phyloP scores from a whole-genome alignment of 2,797 vertebrate genomes.

The Peromyscus nudipes region DNA sequence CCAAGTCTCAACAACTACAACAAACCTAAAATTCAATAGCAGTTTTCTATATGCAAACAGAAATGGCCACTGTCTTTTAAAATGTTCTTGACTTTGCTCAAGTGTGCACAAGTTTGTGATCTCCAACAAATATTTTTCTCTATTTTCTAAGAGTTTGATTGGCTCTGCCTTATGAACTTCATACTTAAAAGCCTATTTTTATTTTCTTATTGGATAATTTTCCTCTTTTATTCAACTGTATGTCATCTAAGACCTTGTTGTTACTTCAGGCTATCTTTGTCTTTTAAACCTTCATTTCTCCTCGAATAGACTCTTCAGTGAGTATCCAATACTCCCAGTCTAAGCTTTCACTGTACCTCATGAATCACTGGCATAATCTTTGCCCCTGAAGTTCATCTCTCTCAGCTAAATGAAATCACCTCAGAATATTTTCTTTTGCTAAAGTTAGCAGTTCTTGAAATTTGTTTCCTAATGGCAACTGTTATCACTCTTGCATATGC shows the following conservation, averaged over 20 bases:
- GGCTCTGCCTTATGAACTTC: not conserved
- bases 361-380: not conserved
- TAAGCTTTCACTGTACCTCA: not conserved
- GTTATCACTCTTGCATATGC: not conserved
- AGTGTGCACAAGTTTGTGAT: not conserved
- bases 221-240: not conserved
- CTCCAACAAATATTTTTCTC: not conserved
- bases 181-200: not conserved
- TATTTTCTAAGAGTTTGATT: not conserved
- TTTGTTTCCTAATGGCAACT: not conserved
- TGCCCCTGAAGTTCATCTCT: not conserved
- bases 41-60: slow-evolving; percentile 49
- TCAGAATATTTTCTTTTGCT: not conserved
- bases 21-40: slow-evolving; percentile 16
- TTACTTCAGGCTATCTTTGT: not conserved
- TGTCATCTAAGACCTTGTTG: not conserved
- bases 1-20: slow-evolving; percentile 10
- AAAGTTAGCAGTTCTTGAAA: not conserved
- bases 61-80: slow-evolving; percentile 1
- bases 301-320: not conserved
- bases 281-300: not conserved
- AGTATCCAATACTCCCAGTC: not conserved
- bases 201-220: not conserved
- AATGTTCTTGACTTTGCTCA: not conserved
- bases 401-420: not conserved